Evolutionary conservation across 2,888 invertebrate genomes (phyloP), one percentile per base, ranked within the genome.

Genomic region (Hirtodrosophila alboralis): DNA sequence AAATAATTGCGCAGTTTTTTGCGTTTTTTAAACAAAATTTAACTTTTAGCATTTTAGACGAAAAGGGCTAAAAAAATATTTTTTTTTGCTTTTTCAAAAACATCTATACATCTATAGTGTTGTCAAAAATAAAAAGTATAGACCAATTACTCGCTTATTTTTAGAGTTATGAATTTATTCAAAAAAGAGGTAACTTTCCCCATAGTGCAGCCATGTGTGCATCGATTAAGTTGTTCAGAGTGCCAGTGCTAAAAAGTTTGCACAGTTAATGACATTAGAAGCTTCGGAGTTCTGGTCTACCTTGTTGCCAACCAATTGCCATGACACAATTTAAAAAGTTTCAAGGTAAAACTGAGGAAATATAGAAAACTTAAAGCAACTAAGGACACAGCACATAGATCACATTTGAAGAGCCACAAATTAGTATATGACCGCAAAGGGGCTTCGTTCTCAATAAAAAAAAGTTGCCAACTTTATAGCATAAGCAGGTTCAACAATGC

Each of bases 141-240:
- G n/a, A n/a, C n/a, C n/a, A n/a, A n/a, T n/a, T n/a, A n/a, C n/a
- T n/a, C n/a, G n/a, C n/a, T n/a, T n/a, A n/a, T n/a, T n/a, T n/a
- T n/a, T n/a, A n/a, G n/a, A n/a, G n/a, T n/a, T n/a, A n/a, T n/a
- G n/a, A n/a, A n/a, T n/a, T n/a, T n/a, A n/a, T n/a, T n/a, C n/a
- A n/a, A n/a, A n/a, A n/a, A n/a, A n/a, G n/a, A n/a, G n/a, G n/a
- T n/a, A n/a, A n/a, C n/a, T n/a, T n/a, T n/a, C n/a, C n/a, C n/a
- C n/a, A n/a, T n/a, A n/a, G n/a, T n/a, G n/a, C 58, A 16, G 57
- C 36, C 27, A 43, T 36, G 54, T 56, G 48, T 62, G 57, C 81
- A 77, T 77, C 81, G 81, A 80, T 77, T 77, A 77, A 74, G 81
- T 81, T 59, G 40, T 69, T 77, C 59, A 28, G 48, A 47, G 34